Conservation (phyloP, 2,797 vertebrate species). For the Otolemur crassicaudatus region DNA sequence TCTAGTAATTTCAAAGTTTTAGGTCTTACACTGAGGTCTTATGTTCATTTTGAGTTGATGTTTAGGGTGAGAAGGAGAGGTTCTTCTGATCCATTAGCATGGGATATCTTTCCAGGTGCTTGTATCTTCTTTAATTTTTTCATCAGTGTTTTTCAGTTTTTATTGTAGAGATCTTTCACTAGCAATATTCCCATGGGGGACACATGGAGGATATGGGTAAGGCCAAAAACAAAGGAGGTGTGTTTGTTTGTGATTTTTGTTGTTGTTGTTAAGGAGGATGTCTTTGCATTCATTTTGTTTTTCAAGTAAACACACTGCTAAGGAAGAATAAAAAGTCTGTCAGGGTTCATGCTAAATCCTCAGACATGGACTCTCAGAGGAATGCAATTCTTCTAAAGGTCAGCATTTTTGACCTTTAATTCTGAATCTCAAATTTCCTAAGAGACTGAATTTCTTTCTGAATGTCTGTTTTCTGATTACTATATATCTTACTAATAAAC, state of each 20-base stretch:
- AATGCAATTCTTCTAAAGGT: background rate
- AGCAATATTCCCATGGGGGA: background rate
- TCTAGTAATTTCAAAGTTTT: background rate
- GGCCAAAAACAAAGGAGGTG: background rate
- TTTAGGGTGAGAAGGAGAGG: no score
- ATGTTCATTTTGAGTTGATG: background rate
- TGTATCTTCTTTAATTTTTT: background rate
- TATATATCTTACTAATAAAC: background rate
- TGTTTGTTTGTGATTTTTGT: background rate
- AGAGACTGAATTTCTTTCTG: background rate
- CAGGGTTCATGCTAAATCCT: background rate
- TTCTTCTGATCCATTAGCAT: background rate
- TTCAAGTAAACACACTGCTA: background rate
- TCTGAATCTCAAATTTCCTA: background rate
- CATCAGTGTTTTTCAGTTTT: background rate
- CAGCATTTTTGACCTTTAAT: background rate
- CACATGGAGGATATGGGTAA: background rate
- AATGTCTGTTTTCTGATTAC: background rate
- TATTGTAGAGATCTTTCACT: background rate
- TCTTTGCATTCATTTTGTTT: slow-evolving; percentile 32
- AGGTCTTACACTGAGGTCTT: background rate
- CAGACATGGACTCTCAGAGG: background rate
- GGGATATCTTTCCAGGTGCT: background rate
- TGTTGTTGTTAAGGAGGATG: background rate
- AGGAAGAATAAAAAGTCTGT: background rate